phyloP scores from a whole-genome alignment of 2,113 vertebrate genomes.

The Dascyllus trimaculatus region DNA sequence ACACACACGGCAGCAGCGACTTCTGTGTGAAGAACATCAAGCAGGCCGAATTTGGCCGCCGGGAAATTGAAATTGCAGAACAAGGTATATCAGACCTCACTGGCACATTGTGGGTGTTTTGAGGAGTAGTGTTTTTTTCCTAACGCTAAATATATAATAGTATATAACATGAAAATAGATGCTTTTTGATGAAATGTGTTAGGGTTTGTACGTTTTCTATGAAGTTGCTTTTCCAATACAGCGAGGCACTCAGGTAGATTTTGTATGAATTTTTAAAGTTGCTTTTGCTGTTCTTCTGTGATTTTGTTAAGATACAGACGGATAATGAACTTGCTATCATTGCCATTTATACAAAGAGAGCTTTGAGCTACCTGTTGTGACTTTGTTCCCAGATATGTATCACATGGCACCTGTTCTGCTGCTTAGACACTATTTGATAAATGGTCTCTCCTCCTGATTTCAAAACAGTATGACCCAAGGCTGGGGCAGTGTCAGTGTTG shows the following conservation, averaged over 20 bases:
- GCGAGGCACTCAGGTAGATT: neutral
- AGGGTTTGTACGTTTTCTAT: neutral
- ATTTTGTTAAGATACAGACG: neutral
- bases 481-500: slow-evolving; percentile 37
- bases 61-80: slow-evolving; percentile 98
- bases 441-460: slow-evolving; percentile 16
- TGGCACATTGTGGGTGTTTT: neutral
- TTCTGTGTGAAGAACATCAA: slow-evolving; percentile 99
- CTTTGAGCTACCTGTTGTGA: slow-evolving; percentile 36
- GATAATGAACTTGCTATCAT: neutral
- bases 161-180: no score
- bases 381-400: slow-evolving; percentile 41
- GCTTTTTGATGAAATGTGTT: neutral
- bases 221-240: neutral
- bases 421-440: slow-evolving; percentile 24
- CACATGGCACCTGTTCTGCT: slow-evolving; percentile 38
- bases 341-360: slow-evolving; percentile 16
- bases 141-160: neutral
- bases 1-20: slow-evolving; percentile 95
- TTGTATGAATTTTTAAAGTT: neutral
- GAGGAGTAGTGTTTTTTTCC: neutral
- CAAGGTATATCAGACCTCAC: slow-evolving; percentile 86
- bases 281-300: neutral
- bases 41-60: slow-evolving; percentile 96
- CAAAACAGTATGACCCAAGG: slow-evolving; percentile 32